Evolutionary conservation across 2,888 invertebrate species (phyloP), one percentile per base, ranked within the genome.

Genomic region (Sericinus montela): DNA sequence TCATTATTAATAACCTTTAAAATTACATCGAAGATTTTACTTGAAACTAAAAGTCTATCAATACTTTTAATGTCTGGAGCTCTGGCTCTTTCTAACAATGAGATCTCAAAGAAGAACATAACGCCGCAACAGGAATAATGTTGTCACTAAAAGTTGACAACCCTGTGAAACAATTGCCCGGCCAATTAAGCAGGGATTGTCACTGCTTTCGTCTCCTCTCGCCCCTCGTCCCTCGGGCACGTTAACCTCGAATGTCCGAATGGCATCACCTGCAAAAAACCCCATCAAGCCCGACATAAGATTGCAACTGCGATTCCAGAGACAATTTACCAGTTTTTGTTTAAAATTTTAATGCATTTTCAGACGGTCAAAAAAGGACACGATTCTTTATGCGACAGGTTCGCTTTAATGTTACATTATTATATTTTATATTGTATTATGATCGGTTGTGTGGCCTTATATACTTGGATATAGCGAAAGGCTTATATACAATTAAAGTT

Each of bases 261-360:
- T 50, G 54, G 54, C 55, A 53, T 52, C 47, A 52, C 45, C 48
- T 49, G 58, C 71, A 76, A 80, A 81, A 63, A 80, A 77, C 70
- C 44, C 53, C 68, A 71, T 68, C 69, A 69, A 62, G 57, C 52
- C 55, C 59, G 58, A 60, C 67, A 69, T 69, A 70, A 80, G 79
- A 80, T 81, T 80, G 74, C 79, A 68, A 63, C 71, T 58, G 67
- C 70, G 71, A 68, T 75, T 68, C 67, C 66, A 66, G 63, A 65
- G 65, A 67, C 72, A 76, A 76, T 82, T 50, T 80, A 80, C 77
- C 66, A 67, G 66, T 80, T 82, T 80, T 81, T 80, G 67, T 62
- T 58, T 59, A 60, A 60, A 67, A 72, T 67, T 69, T 66, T 65
- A 66, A 68, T 65, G 69, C 72, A 74, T 57, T 59, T 63, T 59